phyloP scores from a whole-genome alignment of 1,140 invertebrate species.

The Teleopsis dalmanni region DNA sequence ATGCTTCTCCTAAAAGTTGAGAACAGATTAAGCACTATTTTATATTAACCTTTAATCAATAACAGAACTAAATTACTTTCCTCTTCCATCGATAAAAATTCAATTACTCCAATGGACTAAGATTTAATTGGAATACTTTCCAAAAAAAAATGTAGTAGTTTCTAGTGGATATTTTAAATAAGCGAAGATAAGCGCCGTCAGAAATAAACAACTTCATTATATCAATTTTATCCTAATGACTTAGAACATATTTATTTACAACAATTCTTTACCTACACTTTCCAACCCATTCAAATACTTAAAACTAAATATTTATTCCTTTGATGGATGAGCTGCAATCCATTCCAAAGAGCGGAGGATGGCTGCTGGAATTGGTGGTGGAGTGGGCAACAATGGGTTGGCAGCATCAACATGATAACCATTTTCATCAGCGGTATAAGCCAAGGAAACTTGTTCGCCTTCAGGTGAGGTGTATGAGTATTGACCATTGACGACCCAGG shows the following conservation, averaged over 20 bases:
- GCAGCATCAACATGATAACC: slow-evolving; percentile 62
- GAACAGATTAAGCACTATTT: too few relatives aligned
- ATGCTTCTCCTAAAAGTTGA: too few relatives aligned
- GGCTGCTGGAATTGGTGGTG: slow-evolving; percentile 56
- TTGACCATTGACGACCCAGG: slow-evolving; percentile 45
- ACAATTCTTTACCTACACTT: not conserved
- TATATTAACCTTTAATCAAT: too few relatives aligned
- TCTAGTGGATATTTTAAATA: too few relatives aligned
- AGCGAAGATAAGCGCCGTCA: too few relatives aligned
- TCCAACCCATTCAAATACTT: slow-evolving; percentile 38
- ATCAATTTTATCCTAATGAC: slow-evolving; percentile 10
- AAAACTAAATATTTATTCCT: not conserved
- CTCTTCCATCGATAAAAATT: too few relatives aligned
- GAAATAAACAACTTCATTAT: too few relatives aligned
- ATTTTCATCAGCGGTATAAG: slow-evolving; percentile 53
- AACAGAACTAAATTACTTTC: too few relatives aligned
- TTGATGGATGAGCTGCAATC: slow-evolving; percentile 23
- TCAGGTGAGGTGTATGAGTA: slow-evolving; percentile 69
- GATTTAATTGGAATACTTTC: too few relatives aligned
- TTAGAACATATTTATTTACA: slow-evolving; percentile 11
- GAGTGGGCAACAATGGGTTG: slow-evolving; percentile 52
- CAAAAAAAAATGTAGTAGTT: too few relatives aligned
- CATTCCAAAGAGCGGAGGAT: slow-evolving; percentile 51
- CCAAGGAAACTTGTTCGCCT: slow-evolving; percentile 34
- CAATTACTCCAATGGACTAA: too few relatives aligned